Percentiles rank a stretch among this genome's conserved stretches.
Evolutionary conservation across 2,797 vertebrate species (phyloP).

Genomic region (Gorsachius magnificus): DNA sequence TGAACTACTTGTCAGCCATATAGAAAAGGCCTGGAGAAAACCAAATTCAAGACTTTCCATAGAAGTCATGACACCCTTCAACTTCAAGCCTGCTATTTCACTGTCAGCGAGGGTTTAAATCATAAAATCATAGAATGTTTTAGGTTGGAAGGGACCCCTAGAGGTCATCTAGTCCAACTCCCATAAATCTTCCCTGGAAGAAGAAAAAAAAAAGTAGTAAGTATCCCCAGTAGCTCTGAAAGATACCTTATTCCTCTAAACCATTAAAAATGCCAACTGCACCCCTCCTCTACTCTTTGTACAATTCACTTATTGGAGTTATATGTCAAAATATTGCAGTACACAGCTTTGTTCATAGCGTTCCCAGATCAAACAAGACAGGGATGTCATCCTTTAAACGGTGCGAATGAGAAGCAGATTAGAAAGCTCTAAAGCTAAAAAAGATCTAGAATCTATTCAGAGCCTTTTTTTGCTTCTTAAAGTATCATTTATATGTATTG

Average conservation of each 20-base stretch:
- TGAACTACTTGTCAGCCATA: background rate
- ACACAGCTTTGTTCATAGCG: background rate
- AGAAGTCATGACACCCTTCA: background rate
- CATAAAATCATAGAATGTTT: no score
- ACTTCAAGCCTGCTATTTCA: background rate
- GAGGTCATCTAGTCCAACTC: no score
- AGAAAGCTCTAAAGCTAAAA: background rate
- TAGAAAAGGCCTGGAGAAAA: background rate
- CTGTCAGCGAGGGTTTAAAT: background rate
- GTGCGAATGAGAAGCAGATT: background rate
- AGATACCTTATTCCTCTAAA: background rate
- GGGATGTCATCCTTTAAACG: background rate
- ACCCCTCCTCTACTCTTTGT: background rate
- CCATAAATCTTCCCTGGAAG: background rate
- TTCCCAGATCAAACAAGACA: background rate
- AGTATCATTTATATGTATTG: background rate
- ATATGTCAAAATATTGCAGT: background rate
- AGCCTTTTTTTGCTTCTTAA: background rate
- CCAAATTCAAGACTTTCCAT: background rate
- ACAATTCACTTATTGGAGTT: background rate
- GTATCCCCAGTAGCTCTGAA: background rate
- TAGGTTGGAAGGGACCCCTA: no score
- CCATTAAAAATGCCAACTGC: background rate
- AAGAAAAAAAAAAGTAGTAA: background rate
- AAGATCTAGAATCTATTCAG: background rate